A percentile compares a stretch with the other conserved stretches of the same genome.
These are phyloP conservation scores for Triops cancriformis DNA, from an alignment of 1,140 invertebrate species.

Conservation along the genomic window DNA sequence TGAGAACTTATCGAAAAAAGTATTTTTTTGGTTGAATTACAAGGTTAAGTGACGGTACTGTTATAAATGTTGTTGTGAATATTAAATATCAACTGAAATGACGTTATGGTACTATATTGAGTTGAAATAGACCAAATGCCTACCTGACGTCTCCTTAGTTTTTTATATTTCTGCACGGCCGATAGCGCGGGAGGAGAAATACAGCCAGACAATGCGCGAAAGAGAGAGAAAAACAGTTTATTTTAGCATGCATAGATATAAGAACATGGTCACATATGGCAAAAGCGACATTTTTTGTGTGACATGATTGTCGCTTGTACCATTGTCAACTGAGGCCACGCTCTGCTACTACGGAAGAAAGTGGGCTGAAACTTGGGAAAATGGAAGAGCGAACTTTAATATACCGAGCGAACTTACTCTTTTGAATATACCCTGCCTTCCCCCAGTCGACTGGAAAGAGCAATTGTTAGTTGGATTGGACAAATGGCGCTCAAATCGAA, in stretches of 20 bases:
- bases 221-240: slow-evolving; percentile 36
- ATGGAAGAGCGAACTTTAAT: not conserved
- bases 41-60: too few species aligned
- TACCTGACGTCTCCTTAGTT: slow-evolving; percentile 71
- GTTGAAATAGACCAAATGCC: slow-evolving; percentile 2
- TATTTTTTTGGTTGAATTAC: too few species aligned
- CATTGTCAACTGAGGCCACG: not conserved
- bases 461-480: not conserved
- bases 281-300: slow-evolving; percentile 23
- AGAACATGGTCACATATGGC: slow-evolving; percentile 19
- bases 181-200: not conserved
- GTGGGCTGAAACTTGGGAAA: not conserved
- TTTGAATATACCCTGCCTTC: slow-evolving; percentile 28
- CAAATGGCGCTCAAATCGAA: not conserved
- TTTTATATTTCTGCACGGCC: slow-evolving; percentile 71
- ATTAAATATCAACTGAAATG: not conserved
- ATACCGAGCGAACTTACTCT: slow-evolving; percentile 21
- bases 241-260: slow-evolving; percentile 25
- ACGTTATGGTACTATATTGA: not conserved
- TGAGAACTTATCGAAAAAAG: too few species aligned
- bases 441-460: slow-evolving; percentile 2
- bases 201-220: slow-evolving; percentile 36
- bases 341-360: not conserved
- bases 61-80: not conserved
- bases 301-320: not conserved